Base-by-base conservation (phyloP, 2,113 vertebrate species). In the Nothobranchius kuhntae region DNA sequence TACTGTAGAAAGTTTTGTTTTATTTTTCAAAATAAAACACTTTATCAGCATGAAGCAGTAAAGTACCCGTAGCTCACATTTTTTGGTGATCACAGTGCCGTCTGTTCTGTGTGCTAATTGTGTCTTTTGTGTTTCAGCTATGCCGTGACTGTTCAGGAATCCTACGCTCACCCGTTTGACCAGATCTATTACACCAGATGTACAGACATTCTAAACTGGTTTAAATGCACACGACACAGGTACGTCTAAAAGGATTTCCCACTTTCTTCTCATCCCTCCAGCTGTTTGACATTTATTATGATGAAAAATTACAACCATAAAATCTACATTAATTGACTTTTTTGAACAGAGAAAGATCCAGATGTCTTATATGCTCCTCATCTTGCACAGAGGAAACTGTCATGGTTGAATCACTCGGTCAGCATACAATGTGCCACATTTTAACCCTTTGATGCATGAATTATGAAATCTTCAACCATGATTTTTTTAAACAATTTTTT, bases 181-280 rank as follows among this genome's bases (percentile, higher is more conserved):
- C 98, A 99, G 92, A 96, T 99, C 90, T 99, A 99, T 85, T 99
- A 99, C 68, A 99, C 98, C 13, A 94, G 97, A 76, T 99, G 98
- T 86, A 98, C 98, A 0, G 98, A 99, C 83, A 99, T 99, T 79
- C 95, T 99, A 61, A 99, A 98, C 93, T 99, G 97, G 98, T 99
- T 99, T 92, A 99, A 99, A 89, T 99, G 98, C 85, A 99, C 98
- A 47, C 92, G 96, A 53, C 98, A 99, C 86, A 94, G 98, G 98
- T 98, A 84, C 83, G 92, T 81, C 38, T 44, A n/a, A 44, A 40
- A n/a, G 9, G 13, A 8, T 38, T 26, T 59, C 26, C n/a, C 68
- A 11, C 0, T 24, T 9, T 0, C 9, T 1, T 0, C 21, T 0
- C 12, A 51, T 52, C 21, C 55, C 30, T 68, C 66, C 55, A 60